A percentile compares a stretch with the other conserved stretches of the same genome.
Evolutionary conservation across 2,113 vertebrate species (phyloP).

Genomic region (human): GRCh38 chr13:80555001-80555500

Average conservation of each 20-base stretch:
- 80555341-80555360: not conserved
- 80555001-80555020: not conserved
- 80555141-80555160: not conserved
- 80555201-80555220: not conserved
- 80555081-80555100: not conserved
- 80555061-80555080: not conserved
- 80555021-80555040: not conserved
- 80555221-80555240: not conserved
- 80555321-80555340: not conserved
- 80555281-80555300: not conserved
- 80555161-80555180: not conserved
- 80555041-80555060: not conserved
- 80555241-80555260: not conserved
- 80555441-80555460: not conserved
- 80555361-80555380: not conserved
- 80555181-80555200: not conserved
- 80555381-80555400: not conserved
- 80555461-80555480: not conserved
- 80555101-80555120: not conserved
- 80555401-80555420: not conserved
- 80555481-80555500: not conserved
- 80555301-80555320: not conserved
- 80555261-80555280: not conserved
- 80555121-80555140: not conserved
- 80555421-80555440: not conserved